These are phyloP conservation scores for Marronus borbonicus DNA, from an alignment of 2,888 invertebrate genomes.

Conservation along the genomic window DNA sequence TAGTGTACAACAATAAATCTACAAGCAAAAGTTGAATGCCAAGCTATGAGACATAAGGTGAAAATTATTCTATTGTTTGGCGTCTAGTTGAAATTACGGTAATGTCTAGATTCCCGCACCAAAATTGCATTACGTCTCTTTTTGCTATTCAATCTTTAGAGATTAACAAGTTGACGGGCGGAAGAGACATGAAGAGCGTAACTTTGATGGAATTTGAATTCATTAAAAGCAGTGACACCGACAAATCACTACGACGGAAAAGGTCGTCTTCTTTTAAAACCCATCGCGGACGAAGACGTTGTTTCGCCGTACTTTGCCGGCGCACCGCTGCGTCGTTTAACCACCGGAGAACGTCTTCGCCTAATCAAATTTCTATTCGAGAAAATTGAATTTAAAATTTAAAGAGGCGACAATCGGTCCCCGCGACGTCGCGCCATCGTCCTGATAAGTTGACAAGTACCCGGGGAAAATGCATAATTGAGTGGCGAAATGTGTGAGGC, in stretches of 20 bases:
- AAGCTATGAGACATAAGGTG: too few species aligned
- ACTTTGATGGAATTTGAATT: slow-evolving; percentile 38
- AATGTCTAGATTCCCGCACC: not conserved
- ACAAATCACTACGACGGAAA: slow-evolving; percentile 30
- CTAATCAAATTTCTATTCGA: slow-evolving; percentile 67
- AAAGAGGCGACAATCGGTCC: slow-evolving; percentile 41
- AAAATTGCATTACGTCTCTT: not conserved
- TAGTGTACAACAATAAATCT: too few species aligned
- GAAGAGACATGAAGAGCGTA: not conserved
- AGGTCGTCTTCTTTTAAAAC: slow-evolving; percentile 24
- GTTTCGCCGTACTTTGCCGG: slow-evolving; percentile 1
- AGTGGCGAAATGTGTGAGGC: slow-evolving; percentile 61
- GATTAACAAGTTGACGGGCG: slow-evolving; percentile 32
- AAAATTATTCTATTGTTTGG: too few species aligned
- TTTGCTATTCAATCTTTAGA: slow-evolving; percentile 9
- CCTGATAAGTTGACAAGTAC: slow-evolving; percentile 67
- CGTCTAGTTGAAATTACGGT: too few species aligned
- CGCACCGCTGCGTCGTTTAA: slow-evolving; percentile 1
- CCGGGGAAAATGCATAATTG: slow-evolving; percentile 68
- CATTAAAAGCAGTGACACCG: slow-evolving; percentile 39
- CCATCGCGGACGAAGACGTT: not conserved
- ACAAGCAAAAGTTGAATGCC: not conserved
- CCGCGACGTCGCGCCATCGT: slow-evolving; percentile 16
- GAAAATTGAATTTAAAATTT: slow-evolving; percentile 71
- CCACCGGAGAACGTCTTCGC: slow-evolving; percentile 22